Evolutionary conservation across 2,888 invertebrate genomes (phyloP).

Genomic region (Chouioia cunea): DNA sequence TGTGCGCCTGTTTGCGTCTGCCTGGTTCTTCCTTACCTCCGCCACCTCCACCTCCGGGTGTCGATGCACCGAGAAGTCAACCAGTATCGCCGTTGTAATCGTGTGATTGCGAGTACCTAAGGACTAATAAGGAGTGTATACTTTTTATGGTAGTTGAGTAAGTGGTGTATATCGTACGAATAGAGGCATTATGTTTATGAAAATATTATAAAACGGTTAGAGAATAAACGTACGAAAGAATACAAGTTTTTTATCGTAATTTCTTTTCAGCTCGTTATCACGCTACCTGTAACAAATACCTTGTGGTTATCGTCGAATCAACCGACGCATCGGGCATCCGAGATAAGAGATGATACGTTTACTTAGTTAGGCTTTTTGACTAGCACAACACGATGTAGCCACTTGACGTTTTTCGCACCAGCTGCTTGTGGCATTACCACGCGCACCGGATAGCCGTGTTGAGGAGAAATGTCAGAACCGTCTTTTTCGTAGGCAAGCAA

Average conservation of each 20-base stretch:
- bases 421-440: constrained; percentile 1
- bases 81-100: constrained; percentile 7
- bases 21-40: neutral
- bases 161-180: no score
- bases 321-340: no score
- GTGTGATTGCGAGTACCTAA: neutral
- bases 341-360: no score
- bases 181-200: no score
- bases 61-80: neutral
- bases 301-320: no score
- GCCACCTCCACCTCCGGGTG: neutral
- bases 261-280: no score
- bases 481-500: constrained; percentile 33
- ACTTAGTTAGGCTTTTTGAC: neutral
- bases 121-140: neutral
- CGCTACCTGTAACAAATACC: no score
- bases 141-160: no score
- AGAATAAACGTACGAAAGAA: no score
- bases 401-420: constrained; percentile 26
- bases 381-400: constrained; percentile 24
- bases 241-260: no score
- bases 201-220: no score
- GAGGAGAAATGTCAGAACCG: constrained; percentile 13
- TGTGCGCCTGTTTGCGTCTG: constrained; percentile 31
- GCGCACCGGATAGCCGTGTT: constrained; percentile 32